Evolutionary conservation across 2,888 invertebrate species (phyloP), one percentile per base, ranked within the genome.

Genomic region (Heteropelma amictum): DNA sequence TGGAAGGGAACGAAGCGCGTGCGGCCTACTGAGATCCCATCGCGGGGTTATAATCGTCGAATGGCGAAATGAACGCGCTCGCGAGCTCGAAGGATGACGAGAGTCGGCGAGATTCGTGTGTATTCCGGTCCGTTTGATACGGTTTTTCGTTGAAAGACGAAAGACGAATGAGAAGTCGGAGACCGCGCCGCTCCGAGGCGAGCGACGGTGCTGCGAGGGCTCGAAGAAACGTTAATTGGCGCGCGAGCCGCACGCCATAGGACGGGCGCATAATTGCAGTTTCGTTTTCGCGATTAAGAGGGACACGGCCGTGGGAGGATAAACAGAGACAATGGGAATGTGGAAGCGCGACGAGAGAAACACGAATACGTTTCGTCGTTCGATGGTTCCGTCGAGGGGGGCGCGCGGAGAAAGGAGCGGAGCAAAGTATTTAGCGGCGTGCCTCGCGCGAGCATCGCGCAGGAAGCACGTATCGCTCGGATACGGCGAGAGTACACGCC

Each of bases 21-120:
- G 85, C 83, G 82, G 84, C 82, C 80, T 80, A 80, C 81, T 79
- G 49, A 23, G 58, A 30, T 76, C 79, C 83, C 81, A 79, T 40
- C 40, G 80, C 81, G n/a, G n/a, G n/a, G n/a, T n/a, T n/a, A n/a
- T 86, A 86, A 86, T 87, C 85, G 83, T 81, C 83, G 79, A 47
- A n/a, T n/a, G 21, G 47, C 47, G 47, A 81, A 84, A 84, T 86
- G 86, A 83, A 81, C 87, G 83, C 86, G 86, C 82, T 76, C 56
- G 60, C 23, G 35, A 14, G 49, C 49, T 12, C 60, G 72, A 58
- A 72, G 67, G 74, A 73, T 56, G 28, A 47, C 23, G 21, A 19
- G 2, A 28, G 19, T 28, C 17, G 2, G 10, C 14, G 33, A 19
- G 33, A 30, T 14, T 10, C 45, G 33, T 26, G 14, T 8, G n/a